These are phyloP conservation scores for Crocodylus rhombifer DNA, from an alignment of 2,797 vertebrate genomes.

Conservation along the genomic window DNA sequence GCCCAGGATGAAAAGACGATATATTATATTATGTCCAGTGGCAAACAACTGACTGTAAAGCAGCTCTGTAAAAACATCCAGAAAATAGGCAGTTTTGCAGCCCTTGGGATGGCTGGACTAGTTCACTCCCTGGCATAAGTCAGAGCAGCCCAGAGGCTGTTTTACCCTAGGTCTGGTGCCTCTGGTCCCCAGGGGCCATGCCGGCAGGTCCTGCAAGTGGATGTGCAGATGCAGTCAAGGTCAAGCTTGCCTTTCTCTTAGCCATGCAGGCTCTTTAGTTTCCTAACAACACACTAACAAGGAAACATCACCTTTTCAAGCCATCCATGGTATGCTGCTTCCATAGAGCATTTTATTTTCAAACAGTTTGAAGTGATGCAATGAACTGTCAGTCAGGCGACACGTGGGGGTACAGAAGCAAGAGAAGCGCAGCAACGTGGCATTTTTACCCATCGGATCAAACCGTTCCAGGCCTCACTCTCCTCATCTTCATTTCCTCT, in stretches of 20 bases:
- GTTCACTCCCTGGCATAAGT: not conserved
- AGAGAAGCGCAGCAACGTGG: not conserved
- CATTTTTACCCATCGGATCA: not conserved
- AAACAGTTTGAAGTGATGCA: not conserved
- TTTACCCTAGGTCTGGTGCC: not conserved
- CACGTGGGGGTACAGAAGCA: not conserved
- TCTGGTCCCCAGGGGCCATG: not conserved
- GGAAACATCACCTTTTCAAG: not conserved
- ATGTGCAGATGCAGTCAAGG: not conserved
- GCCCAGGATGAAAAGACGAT: no score
- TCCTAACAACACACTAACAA: not conserved
- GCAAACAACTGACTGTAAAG: not conserved
- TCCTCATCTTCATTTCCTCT: not conserved
- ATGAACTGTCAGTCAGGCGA: not conserved
- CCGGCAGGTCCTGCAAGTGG: not conserved
- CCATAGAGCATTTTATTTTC: not conserved
- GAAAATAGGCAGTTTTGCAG: not conserved
- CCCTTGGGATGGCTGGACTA: not conserved
- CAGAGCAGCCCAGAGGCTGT: not conserved
- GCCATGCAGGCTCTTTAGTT: not conserved
- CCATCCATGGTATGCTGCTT: not conserved
- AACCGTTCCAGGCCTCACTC: not conserved
- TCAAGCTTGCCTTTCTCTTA: no score
- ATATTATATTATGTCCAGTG: no score
- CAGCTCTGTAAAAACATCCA: not conserved